Percentiles rank a stretch among this genome's conserved stretches.
Evolutionary conservation across 2,113 vertebrate genomes (phyloP).

Genomic region (Cheilinus undulatus): DNA sequence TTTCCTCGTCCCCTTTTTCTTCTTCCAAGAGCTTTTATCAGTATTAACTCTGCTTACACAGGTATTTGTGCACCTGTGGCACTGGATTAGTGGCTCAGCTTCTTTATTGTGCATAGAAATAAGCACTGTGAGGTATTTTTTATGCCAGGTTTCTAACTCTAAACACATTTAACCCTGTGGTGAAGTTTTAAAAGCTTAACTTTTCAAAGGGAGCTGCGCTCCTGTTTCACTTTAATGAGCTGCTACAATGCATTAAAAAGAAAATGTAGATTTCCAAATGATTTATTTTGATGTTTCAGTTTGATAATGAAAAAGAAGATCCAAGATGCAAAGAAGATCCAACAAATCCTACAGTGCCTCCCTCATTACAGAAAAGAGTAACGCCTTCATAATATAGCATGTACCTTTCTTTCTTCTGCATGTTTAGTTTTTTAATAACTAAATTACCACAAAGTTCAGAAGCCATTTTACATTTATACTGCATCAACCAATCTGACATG

Average conservation of each 20-base stretch:
- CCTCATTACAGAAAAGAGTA: slow-evolving; percentile 66
- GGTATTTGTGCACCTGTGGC: slow-evolving; percentile 83
- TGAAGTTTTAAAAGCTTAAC: slow-evolving; percentile 45
- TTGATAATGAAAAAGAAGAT: no score
- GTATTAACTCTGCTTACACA: slow-evolving; percentile 80
- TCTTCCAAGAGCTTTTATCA: slow-evolving; percentile 78
- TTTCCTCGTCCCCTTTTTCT: slow-evolving; percentile 76
- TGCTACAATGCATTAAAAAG: neutral
- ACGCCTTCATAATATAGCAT: slow-evolving; percentile 20
- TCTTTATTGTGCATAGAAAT: slow-evolving; percentile 65
- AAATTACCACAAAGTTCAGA: neutral
- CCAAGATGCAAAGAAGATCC: no score
- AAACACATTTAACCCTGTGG: slow-evolving; percentile 55
- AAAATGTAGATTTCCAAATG: slow-evolving; percentile 13
- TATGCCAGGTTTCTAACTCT: slow-evolving; percentile 52
- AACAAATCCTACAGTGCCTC: slow-evolving; percentile 77
- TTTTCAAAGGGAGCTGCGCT: slow-evolving; percentile 33
- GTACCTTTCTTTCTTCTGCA: neutral
- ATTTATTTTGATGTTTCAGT: slow-evolving; percentile 1
- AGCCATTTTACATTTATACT: neutral
- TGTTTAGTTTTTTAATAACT: neutral
- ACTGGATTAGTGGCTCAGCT: slow-evolving; percentile 68
- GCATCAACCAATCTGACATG: slow-evolving; percentile 8
- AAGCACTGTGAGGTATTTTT: slow-evolving; percentile 60
- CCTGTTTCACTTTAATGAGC: slow-evolving; percentile 37